These are phyloP conservation scores for Thymelicus lineola DNA, from an alignment of 2,888 invertebrate genomes.

Conservation along the genomic window DNA sequence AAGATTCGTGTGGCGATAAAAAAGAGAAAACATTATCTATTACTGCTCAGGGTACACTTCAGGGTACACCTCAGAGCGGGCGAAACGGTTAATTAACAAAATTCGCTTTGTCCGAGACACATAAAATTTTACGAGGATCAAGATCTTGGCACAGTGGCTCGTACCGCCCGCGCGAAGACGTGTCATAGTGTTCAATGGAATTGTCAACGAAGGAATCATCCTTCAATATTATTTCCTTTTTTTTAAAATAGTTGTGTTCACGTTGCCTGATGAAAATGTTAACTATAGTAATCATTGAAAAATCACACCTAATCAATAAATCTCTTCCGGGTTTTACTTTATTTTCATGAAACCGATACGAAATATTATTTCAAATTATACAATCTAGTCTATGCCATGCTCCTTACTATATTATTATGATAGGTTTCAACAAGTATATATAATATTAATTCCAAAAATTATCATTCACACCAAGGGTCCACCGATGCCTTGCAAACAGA, in stretches of 20 bases:
- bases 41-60: conserved; percentile 55
- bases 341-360: too few relatives aligned
- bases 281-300: conserved; percentile 39
- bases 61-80: conserved; percentile 60
- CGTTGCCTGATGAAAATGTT: neutral
- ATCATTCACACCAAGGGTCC: too few relatives aligned
- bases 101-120: conserved; percentile 82
- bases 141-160: conserved; percentile 69
- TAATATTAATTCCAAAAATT: too few relatives aligned
- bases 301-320: too few relatives aligned
- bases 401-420: too few relatives aligned
- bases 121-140: conserved; percentile 84
- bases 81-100: conserved; percentile 81
- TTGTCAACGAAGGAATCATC: neutral
- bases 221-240: too few relatives aligned
- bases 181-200: conserved; percentile 24
- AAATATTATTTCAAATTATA: too few relatives aligned
- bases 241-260: too few relatives aligned
- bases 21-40: conserved; percentile 72
- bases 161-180: conserved; percentile 52
- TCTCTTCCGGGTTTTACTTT: too few relatives aligned
- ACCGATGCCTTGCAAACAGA: too few relatives aligned
- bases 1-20: conserved; percentile 70
- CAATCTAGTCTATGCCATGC: too few relatives aligned
- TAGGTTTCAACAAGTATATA: too few relatives aligned